phyloP scores from a whole-genome alignment of 2,888 invertebrate genomes.

The Xestoiulus laeticollis region DNA sequence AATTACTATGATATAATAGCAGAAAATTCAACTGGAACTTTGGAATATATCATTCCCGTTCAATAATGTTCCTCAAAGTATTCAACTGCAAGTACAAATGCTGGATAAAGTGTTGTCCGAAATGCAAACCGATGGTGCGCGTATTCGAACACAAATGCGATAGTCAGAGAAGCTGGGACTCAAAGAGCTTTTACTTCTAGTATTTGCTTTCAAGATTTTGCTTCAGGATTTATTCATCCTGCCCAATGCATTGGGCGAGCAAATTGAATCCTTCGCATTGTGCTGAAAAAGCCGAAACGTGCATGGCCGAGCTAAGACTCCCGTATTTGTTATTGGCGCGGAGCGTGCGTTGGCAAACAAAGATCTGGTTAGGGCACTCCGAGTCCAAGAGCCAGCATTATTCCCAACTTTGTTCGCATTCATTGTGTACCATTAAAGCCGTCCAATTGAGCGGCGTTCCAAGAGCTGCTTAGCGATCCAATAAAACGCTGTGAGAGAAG shows the following conservation, averaged over 20 bases:
- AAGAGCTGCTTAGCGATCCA: neutral
- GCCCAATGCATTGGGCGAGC: neutral
- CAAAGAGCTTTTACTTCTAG: neutral
- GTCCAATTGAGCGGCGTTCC: neutral
- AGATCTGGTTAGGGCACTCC: neutral
- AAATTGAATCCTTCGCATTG: neutral
- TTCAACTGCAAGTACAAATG: no score
- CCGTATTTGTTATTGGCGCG: conserved; percentile 9
- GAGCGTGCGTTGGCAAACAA: conserved; percentile 33
- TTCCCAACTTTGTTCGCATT: conserved; percentile 27
- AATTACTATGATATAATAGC: no score
- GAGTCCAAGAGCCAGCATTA: neutral
- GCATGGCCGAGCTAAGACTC: neutral
- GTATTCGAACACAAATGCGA: no score
- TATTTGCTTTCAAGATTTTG: neutral
- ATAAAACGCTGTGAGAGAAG: neutral
- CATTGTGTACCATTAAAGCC: conserved; percentile 9
- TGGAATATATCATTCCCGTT: no score
- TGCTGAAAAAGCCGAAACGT: neutral
- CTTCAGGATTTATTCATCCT: neutral
- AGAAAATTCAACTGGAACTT: no score
- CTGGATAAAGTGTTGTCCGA: no score
- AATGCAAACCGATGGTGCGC: no score
- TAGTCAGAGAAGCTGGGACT: no score
- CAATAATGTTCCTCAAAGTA: no score